Evolutionary conservation across 2,113 vertebrate species (phyloP), one percentile per base, ranked within the genome.

Genomic region (Rhinoderma darwinii): DNA sequence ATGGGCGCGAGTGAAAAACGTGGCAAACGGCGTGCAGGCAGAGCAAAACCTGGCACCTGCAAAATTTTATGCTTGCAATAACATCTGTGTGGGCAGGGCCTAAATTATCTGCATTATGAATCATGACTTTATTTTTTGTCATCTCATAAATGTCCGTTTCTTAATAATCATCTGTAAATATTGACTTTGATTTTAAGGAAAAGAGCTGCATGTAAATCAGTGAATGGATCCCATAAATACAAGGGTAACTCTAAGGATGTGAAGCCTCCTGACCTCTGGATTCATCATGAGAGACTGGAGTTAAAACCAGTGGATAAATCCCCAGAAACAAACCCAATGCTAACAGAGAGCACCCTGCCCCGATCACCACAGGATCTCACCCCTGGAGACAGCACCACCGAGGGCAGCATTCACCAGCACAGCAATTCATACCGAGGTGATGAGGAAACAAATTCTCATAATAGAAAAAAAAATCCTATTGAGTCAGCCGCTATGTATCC

Each of bases 221-320:
- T 96, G 66, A 99, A 99, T 0, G 97, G 98, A 72, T 98, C 97
- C 84, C 97, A 99, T 92, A 99, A 99, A 89, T 99, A 99, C 94
- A 99, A 99, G 89, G 97, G 96, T 0, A 99, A 97, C 92, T 95
- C 97, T 89, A 99, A 99, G 91, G 98, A 99, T 79, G 96, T 99
- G 83, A 99, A 99, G 51, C 98, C 98, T 0, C 98, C 98, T 0
- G 98, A 99, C 89, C 96, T 99, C 14, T 99, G 98, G 98, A 99
- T 99, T 89, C 98, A 99, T 84, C 98, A 99, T 0, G 98, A 99
- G 91, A 95, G 97, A 50, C 95, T 99, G 88, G 98, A 99, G 86
- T 95, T 99, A 39, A 99, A 99, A 82, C 97, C 98, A 70, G 98
- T 98, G 8, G 98, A 99, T 90, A 99, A 99, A 89, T 99, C 98